Evolutionary conservation across 2,888 invertebrate species (phyloP).

Genomic region (Mermis nigrescens): DNA sequence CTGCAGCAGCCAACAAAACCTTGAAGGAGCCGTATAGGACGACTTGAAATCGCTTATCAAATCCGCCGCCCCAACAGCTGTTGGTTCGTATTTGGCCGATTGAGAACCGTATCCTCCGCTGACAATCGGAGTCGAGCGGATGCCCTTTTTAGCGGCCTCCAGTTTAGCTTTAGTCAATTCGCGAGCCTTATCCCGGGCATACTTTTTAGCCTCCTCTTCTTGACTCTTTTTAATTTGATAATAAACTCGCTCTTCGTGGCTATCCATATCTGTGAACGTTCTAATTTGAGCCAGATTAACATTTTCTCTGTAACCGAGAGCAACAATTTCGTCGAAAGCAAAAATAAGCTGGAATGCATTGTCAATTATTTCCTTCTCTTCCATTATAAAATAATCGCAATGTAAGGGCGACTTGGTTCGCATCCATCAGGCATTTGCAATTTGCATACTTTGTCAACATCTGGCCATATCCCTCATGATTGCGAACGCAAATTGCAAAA

Average conservation of each 20-base stretch:
- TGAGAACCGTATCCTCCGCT: constrained; percentile 4
- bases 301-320: constrained; percentile 89
- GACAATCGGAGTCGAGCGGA: constrained; percentile 24
- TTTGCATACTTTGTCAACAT: no score
- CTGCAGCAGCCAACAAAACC: no score
- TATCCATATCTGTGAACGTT: constrained; percentile 98
- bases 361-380: constrained; percentile 79
- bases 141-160: constrained; percentile 61
- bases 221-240: constrained; percentile 89
- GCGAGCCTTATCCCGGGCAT: constrained; percentile 92
- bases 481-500: no score
- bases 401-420: no score
- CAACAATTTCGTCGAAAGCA: constrained; percentile 98
- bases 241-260: constrained; percentile 87
- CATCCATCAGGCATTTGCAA: no score
- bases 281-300: constrained; percentile 91
- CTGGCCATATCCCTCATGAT: no score
- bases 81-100: constrained; percentile 2
- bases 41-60: constrained; percentile 3
- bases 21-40: background rate
- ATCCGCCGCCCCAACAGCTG: constrained; percentile 6
- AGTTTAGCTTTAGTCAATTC: constrained; percentile 72
- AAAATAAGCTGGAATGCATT: constrained; percentile 93
- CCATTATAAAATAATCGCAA: no score
- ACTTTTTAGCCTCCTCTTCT: constrained; percentile 89